Percentiles rank a stretch among this genome's conserved stretches.
Evolutionary conservation across 2,113 vertebrate species (phyloP).

Genomic region (Prionailurus bengalensis): DNA sequence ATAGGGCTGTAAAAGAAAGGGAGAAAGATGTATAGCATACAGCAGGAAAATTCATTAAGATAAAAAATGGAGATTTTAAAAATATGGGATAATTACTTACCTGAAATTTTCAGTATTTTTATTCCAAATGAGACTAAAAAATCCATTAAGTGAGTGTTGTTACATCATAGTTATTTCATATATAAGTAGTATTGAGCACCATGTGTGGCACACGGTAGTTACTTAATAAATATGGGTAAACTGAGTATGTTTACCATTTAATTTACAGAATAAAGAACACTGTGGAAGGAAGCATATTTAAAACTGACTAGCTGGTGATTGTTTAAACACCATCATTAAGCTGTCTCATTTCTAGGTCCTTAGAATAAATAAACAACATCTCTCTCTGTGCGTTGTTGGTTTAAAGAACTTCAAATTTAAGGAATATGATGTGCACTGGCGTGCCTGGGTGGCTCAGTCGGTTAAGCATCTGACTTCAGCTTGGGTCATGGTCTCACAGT

Average conservation of each 20-base stretch:
- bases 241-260: background rate
- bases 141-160: background rate
- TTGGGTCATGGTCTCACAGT: too few relatives aligned
- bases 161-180: background rate
- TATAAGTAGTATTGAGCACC: background rate
- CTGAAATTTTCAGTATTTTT: conserved; percentile 3
- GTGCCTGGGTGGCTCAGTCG: too few relatives aligned
- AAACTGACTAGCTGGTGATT: conserved; percentile 22
- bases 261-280: background rate
- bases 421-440: conserved; percentile 11
- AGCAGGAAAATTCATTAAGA: background rate
- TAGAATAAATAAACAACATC: conserved; percentile 76
- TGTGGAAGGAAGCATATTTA: conserved; percentile 51
- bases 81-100: background rate
- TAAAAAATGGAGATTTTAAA: background rate
- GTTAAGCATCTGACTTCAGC: too few relatives aligned
- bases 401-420: conserved; percentile 50
- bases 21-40: background rate
- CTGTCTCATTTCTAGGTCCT: conserved; percentile 60
- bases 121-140: background rate
- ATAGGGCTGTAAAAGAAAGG: background rate
- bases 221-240: conserved; percentile 1
- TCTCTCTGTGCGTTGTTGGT: conserved; percentile 54
- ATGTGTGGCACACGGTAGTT: background rate
- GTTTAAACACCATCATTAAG: conserved; percentile 62